Conservation (phyloP, 2,797 vertebrate species). For the Rhynchonycteris naso region DNA sequence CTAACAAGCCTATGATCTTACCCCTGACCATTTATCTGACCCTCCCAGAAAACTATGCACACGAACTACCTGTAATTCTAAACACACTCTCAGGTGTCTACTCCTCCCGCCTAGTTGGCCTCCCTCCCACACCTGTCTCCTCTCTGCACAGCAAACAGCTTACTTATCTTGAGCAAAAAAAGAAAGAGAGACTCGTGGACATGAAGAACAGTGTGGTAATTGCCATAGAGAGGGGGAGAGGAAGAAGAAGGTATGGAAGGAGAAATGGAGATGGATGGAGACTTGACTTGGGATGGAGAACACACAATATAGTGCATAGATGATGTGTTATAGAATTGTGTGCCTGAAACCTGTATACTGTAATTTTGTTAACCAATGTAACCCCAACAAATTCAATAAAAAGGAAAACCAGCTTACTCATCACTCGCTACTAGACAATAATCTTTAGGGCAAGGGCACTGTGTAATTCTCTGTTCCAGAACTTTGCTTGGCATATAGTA, state of each 20-base stretch:
- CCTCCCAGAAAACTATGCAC: not conserved
- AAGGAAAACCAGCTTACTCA: not conserved
- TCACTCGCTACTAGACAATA: not conserved
- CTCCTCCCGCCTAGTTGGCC: not conserved
- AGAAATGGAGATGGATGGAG: no score
- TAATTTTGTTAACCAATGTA: no score
- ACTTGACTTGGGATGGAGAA: no score
- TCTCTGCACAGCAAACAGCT: slow-evolving; percentile 23
- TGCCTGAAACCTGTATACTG: no score
- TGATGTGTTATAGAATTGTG: no score
- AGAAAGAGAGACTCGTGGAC: no score
- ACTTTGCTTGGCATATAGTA: not conserved
- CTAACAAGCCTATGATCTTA: slow-evolving; percentile 6
- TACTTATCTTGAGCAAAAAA: not conserved
- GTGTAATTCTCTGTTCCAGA: not conserved
- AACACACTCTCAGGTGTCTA: not conserved
- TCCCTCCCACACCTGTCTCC: slow-evolving; percentile 29
- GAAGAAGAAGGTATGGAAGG: no score
- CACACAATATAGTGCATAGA: no score
- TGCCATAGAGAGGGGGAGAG: no score
- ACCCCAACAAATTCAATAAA: no score
- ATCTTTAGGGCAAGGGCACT: slow-evolving; percentile 12
- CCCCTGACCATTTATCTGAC: not conserved
- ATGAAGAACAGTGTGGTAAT: no score
- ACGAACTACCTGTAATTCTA: not conserved